Conservation (phyloP, 2,113 vertebrate species). For the Leptobrachium leishanense region DNA sequence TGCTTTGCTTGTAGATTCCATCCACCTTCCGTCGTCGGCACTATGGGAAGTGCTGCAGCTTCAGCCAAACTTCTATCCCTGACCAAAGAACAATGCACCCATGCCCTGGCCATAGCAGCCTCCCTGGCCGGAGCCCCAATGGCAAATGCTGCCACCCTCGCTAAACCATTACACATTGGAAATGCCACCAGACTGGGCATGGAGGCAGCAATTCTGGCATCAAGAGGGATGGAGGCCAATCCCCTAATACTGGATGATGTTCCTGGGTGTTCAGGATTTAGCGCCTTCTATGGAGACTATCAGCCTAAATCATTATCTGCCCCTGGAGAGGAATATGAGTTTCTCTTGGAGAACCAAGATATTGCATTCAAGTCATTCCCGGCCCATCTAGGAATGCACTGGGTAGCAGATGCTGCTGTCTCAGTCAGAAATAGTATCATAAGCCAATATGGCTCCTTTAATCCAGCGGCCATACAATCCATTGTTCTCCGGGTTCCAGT, state of each 20-base stretch:
- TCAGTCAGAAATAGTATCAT: constrained; percentile 72
- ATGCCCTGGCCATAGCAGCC: constrained; percentile 81
- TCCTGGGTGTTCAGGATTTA: constrained; percentile 78
- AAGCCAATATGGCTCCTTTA: constrained; percentile 60
- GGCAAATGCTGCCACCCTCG: constrained; percentile 86
- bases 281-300: constrained; percentile 80
- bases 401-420: constrained; percentile 80
- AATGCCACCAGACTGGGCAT: constrained; percentile 81
- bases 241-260: constrained; percentile 73
- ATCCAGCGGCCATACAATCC: constrained; percentile 65
- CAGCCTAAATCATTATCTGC: constrained; percentile 62
- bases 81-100: constrained; percentile 63
- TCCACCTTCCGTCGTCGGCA: constrained; percentile 83
- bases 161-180: constrained; percentile 82
- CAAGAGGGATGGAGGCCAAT: constrained; percentile 78
- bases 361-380: constrained; percentile 86
- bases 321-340: constrained; percentile 56
- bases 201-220: constrained; percentile 80
- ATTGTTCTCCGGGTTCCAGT: constrained; percentile 77
- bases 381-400: constrained; percentile 88
- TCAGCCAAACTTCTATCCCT: constrained; percentile 76
- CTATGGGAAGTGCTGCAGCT: constrained; percentile 82
- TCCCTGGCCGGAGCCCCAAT: constrained; percentile 84
- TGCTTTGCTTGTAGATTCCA: constrained; percentile 72
- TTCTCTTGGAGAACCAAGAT: constrained; percentile 83